Conservation (phyloP, 2,113 vertebrate genomes). For the Mobula birostris region DNA sequence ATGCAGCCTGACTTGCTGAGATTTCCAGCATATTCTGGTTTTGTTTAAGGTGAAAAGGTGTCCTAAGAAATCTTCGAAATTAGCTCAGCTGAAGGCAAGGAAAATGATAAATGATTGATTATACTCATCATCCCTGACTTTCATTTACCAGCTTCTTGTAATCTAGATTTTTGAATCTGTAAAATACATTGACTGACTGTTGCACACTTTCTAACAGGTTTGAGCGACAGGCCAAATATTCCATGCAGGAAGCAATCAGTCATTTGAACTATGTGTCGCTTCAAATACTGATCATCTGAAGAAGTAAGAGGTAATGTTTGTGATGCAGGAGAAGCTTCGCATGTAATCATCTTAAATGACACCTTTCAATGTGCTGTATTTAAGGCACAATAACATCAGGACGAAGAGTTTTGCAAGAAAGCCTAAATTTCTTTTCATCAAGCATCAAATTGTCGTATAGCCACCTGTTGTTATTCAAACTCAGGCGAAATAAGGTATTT, state of each 20-base stretch:
- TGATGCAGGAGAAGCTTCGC: background rate
- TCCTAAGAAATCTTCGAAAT: background rate
- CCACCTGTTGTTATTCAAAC: background rate
- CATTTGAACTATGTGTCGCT: constrained; percentile 3
- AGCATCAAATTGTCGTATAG: too few relatives aligned
- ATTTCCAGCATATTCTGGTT: too few relatives aligned
- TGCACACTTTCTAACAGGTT: background rate
- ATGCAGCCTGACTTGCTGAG: too few relatives aligned
- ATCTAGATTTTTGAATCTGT: background rate
- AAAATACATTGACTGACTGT: background rate
- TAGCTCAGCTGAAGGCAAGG: background rate
- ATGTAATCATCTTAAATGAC: background rate
- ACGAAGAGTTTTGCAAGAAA: background rate
- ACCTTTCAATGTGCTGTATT: background rate
- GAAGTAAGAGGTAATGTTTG: background rate
- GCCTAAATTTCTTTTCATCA: background rate
- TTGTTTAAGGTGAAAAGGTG: background rate
- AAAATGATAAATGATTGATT: background rate
- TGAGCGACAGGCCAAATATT: constrained; percentile 5
- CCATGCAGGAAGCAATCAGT: background rate
- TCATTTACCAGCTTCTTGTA: background rate
- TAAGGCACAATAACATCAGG: background rate
- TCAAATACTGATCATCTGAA: constrained; percentile 14
- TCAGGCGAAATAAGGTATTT: background rate
- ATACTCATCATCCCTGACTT: background rate